Percentiles rank a stretch among this genome's conserved stretches.
phyloP scores from a whole-genome alignment of 2,113 vertebrate species.

The Dolichotis patagonum region DNA sequence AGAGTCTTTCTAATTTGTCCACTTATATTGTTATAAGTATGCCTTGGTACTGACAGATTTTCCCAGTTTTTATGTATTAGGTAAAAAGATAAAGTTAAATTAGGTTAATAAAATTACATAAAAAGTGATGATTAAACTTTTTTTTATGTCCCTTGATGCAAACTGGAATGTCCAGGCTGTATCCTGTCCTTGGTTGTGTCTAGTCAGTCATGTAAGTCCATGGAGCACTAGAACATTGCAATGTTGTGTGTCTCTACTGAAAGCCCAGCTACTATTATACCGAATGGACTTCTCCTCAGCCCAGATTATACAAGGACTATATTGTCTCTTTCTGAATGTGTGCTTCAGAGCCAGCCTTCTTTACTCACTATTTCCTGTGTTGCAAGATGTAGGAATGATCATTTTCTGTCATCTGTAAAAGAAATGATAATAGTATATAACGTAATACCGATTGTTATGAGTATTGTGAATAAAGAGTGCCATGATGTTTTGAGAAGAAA shows the following conservation, averaged over 20 bases:
- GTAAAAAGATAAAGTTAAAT: not conserved
- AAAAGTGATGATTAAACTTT: not conserved
- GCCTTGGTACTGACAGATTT: not conserved
- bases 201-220: not conserved
- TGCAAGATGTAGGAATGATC: not conserved
- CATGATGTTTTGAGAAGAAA: not conserved
- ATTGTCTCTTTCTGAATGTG: not conserved
- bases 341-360: not conserved
- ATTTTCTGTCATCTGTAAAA: not conserved
- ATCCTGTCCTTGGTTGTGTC: fast-evolving
- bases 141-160: not conserved
- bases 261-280: not conserved
- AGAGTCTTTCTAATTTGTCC: not conserved
- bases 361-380: no score
- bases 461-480: not conserved
- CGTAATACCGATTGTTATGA: not conserved
- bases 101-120: not conserved
- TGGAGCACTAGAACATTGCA: not conserved
- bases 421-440: not conserved
- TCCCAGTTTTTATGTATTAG: not conserved
- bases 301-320: not conserved
- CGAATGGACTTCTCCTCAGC: not conserved
- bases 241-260: not conserved
- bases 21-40: not conserved
- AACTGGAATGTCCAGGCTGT: not conserved